phyloP scores from a whole-genome alignment of 2,888 invertebrate genomes.

The Schizaphis graminum region DNA sequence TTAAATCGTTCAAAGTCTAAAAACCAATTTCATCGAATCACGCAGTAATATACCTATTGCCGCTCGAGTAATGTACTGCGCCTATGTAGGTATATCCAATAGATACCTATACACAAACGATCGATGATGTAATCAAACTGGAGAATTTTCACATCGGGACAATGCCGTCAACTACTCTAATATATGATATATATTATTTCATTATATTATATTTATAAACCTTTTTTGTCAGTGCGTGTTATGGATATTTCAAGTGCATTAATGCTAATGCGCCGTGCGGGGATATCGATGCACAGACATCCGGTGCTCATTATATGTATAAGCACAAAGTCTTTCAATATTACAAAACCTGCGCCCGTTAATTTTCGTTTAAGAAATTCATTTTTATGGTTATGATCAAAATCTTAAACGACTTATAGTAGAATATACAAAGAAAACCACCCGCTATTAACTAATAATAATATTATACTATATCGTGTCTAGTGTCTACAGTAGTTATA shows the following conservation, averaged over 20 bases:
- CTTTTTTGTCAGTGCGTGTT: slow-evolving; percentile 44
- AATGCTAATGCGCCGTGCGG: slow-evolving; percentile 56
- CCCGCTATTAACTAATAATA: neutral
- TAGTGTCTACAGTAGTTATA: neutral
- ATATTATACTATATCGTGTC: neutral
- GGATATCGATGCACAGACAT: slow-evolving; percentile 58
- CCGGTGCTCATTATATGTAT: slow-evolving; percentile 60
- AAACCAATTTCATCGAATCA: slow-evolving; percentile 24
- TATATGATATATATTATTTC: neutral
- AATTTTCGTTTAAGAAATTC: slow-evolving; percentile 33
- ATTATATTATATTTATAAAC: slow-evolving; percentile 51
- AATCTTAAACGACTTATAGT: neutral
- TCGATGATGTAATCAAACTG: neutral
- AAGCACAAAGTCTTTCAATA: slow-evolving; percentile 58
- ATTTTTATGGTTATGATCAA: slow-evolving; percentile 40
- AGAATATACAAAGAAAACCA: neutral
- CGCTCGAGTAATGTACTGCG: neutral
- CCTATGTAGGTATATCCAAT: neutral
- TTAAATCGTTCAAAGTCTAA: slow-evolving; percentile 41
- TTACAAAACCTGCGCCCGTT: neutral
- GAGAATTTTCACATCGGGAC: slow-evolving; percentile 10
- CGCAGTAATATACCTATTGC: neutral
- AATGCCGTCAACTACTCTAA: neutral
- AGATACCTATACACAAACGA: neutral
- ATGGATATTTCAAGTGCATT: slow-evolving; percentile 61